Evolutionary conservation across 2,113 vertebrate species (phyloP), one percentile per base, ranked within the genome.

Genomic region (Nibea albiflora): DNA sequence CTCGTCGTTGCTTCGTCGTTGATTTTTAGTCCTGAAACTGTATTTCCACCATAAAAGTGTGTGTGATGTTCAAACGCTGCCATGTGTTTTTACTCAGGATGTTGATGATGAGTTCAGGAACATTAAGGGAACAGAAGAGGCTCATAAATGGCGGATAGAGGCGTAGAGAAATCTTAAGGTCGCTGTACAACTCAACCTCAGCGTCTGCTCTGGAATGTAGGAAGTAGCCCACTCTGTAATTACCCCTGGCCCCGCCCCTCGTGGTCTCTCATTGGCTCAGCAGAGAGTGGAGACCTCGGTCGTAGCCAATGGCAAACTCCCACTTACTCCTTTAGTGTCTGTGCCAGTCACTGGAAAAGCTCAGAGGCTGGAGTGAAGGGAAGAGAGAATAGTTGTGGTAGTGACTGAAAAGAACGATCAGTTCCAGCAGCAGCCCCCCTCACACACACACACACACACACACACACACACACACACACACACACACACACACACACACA

Each of bases 141-240:
- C 35, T 63, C 67, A 57, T 58, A 56, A 62, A 81, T 19, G 17
- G 64, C 14, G 5, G 56, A 58, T 4, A 3, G 69, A 67, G 63
- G 74, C 26, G 6, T 0, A 10, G 42, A 31, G n/a, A 85, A 73
- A 76, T 68, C 78, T 74, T 52, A 52, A 73, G n/a, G 63, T 65
- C 56, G 5, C 74, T 65, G 44, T 78, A 60, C 53, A 61, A 28
- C 81, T 67, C 70, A 71, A 72, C 81, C 82, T 87, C 85, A 70
- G 81, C 56, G 17, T 86, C 78, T 79, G 31, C 83, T 90, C 46
- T 86, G 93, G 92, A 94, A 92, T 93, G 92, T 75, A 84, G 85
- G 83, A 88, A 88, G 87, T 89, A 49, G 87, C 76, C 71, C 83
- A 24, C 80, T 88, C 89, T 94, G 90, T 94, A 92, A 94, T 94